Percentiles rank a stretch among this genome's conserved stretches.
These are phyloP conservation scores for Automeris io DNA, from an alignment of 2,888 invertebrate species.

Conservation along the genomic window DNA sequence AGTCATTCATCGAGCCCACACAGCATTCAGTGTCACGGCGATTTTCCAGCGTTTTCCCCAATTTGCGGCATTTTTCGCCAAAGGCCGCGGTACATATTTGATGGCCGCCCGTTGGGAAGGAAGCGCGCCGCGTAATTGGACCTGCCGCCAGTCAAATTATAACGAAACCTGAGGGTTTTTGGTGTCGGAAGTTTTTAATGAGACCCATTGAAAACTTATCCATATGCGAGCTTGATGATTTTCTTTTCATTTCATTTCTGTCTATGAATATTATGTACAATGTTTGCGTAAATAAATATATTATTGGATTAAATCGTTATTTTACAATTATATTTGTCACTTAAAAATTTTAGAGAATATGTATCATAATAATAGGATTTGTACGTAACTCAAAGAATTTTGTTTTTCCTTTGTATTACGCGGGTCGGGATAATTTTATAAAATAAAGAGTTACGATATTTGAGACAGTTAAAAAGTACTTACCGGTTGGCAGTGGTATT, in stretches of 20 bases:
- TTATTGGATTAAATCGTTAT: too few relatives aligned
- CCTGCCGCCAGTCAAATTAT: conserved; percentile 39
- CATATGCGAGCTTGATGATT: neutral
- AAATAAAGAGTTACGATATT: too few relatives aligned
- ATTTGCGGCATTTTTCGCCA: conserved; percentile 44
- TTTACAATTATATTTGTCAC: too few relatives aligned
- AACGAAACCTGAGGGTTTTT: conserved; percentile 30
- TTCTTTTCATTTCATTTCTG: neutral
- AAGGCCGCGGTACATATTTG: conserved; percentile 53
- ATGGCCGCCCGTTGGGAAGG: conserved; percentile 57
- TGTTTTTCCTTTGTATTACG: too few relatives aligned
- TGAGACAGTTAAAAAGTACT: too few relatives aligned
- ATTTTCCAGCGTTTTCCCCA: conserved; percentile 23
- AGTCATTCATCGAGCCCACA: conserved; percentile 57
- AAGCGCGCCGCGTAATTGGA: conserved; percentile 60
- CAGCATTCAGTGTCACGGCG: conserved; percentile 37
- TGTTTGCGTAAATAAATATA: too few relatives aligned
- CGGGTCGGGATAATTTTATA: too few relatives aligned
- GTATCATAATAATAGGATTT: too few relatives aligned
- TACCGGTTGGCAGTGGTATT: too few relatives aligned
- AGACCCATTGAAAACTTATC: conserved; percentile 28
- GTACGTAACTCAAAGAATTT: too few relatives aligned
- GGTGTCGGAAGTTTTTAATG: conserved; percentile 32
- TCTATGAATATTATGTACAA: neutral
- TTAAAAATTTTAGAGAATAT: too few relatives aligned